Conservation (phyloP, 2,797 vertebrate genomes). For the Notoglanidium macrostoma region DNA sequence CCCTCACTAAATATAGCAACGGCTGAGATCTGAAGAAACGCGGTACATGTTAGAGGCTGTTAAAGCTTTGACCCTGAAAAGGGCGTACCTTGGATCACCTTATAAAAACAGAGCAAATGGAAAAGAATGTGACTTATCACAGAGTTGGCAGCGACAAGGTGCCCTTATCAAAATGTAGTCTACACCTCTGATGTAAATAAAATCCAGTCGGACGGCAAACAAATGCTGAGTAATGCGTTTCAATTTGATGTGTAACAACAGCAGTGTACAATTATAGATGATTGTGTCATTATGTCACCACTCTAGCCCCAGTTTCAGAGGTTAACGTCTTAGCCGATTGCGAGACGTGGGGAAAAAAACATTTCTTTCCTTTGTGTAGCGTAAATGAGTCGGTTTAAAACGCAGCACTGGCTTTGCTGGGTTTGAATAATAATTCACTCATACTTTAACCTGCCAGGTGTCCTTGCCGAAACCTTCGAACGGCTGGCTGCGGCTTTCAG, state of each 20-base stretch:
- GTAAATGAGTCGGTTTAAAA: background rate
- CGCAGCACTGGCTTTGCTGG: background rate
- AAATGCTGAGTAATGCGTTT: background rate
- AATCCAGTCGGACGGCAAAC: background rate
- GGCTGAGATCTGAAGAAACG: background rate
- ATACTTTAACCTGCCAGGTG: background rate
- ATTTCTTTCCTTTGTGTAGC: background rate
- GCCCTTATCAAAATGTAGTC: background rate
- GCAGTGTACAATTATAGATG: background rate
- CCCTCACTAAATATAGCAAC: constrained; percentile 27
- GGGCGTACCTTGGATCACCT: background rate
- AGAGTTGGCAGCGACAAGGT: background rate
- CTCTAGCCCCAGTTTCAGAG: background rate
- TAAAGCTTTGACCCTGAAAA: background rate
- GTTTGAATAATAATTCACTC: background rate
- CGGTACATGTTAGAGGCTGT: background rate
- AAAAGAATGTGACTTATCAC: background rate
- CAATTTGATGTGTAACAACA: background rate
- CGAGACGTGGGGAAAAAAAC: background rate
- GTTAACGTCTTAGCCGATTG: background rate
- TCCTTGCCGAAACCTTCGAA: background rate
- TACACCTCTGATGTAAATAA: background rate
- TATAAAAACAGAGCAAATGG: background rate
- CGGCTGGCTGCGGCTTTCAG: background rate
- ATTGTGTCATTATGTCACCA: background rate